Evolutionary conservation across 2,888 invertebrate genomes (phyloP), one percentile per base, ranked within the genome.

Genomic region (Eristalinus aeneus): DNA sequence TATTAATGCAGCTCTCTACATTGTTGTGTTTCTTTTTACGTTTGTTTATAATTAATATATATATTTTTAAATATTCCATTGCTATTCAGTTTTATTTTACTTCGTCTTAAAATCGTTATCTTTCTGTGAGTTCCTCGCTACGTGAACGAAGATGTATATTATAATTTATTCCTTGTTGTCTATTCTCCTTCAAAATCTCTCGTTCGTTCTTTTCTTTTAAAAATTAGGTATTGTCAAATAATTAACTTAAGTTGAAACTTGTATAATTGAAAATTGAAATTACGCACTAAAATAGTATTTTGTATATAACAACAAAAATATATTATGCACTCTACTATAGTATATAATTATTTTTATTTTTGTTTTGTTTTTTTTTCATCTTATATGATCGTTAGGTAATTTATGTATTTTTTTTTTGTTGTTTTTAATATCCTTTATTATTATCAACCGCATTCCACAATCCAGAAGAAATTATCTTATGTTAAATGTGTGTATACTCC

Each of bases 271-370:
- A 82, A 85, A 86, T 86, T 78, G 86, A 86, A 86, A 82, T 86
- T 86, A 86, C 86, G 82, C 74, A 86, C 82, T 86, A 82, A 86
- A 86, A 82, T 86, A 86, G 86, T 86, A 78, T 82, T 81, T 86
- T 86, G 86, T 86, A 86, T 86, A 86, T 82, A 82, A 82, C 86
- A 86, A 86, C 86, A 86, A 86, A 86, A 86, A 86, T 86, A 86
- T 86, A 86, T 86, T 86, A 82, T 82, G 86, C 77, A 82, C 86
- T 86, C 82, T 86, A 81, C 82, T 86, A 86, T 86, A 86, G 86
- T 81, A 82, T 86, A 82, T 86, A 73, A 76, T 76, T 84, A 63
- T 75, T 60, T 75, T 84, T 79, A 68, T 76, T 80, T 58, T 80
- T 54, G 11, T 61, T 16, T 60, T 58, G 22, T 63, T 58, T 65